Evolutionary conservation across 2,888 invertebrate genomes (phyloP).

Genomic region (Caenorhabditis wallacei): DNA sequence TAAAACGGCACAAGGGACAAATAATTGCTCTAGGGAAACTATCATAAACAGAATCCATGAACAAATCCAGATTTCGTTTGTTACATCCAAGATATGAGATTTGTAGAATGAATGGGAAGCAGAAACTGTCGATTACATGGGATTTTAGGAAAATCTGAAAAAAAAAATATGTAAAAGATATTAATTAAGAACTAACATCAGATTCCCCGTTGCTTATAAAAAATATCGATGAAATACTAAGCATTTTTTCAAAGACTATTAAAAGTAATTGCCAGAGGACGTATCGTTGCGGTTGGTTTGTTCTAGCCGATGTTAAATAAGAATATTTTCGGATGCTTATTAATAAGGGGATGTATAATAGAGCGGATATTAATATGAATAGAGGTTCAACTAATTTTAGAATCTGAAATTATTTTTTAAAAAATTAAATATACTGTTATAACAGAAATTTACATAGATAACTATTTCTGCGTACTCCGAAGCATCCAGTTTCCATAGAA

Average conservation of each 20-base stretch:
- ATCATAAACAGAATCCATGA: too few species aligned
- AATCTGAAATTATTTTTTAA: neutral
- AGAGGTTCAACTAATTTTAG: neutral
- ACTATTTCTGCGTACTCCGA: too few species aligned
- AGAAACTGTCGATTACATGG: neutral
- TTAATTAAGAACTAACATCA: too few species aligned
- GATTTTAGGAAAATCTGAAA: neutral
- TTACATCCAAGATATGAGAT: neutral
- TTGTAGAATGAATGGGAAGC: neutral
- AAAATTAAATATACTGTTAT: too few species aligned
- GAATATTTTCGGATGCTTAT: neutral
- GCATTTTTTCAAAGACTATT: too few species aligned
- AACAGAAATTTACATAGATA: neutral
- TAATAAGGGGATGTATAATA: neutral
- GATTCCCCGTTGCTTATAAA: too few species aligned
- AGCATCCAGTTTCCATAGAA: too few species aligned
- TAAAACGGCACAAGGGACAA: too few species aligned
- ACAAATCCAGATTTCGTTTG: neutral
- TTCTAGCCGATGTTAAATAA: neutral
- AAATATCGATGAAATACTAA: too few species aligned
- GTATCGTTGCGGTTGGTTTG: neutral
- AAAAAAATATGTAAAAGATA: too few species aligned
- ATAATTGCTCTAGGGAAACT: too few species aligned
- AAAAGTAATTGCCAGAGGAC: neutral
- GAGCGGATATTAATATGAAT: neutral